These are phyloP conservation scores for Papilio aristodemus DNA, from an alignment of 1,140 invertebrate genomes.

Conservation along the genomic window DNA sequence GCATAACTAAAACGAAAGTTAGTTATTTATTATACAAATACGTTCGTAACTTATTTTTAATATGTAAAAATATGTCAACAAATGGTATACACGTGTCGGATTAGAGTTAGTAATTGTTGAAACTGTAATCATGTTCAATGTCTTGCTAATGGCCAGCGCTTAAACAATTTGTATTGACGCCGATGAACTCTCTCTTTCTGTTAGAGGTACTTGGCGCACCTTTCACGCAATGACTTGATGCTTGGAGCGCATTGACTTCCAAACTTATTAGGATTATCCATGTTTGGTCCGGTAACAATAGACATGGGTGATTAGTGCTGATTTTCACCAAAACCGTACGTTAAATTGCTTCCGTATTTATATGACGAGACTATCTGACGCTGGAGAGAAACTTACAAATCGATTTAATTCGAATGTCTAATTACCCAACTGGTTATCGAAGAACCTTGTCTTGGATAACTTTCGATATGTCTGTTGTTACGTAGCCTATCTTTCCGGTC, in stretches of 20 bases:
- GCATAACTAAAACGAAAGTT: too few relatives aligned
- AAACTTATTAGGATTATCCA: constrained; percentile 29
- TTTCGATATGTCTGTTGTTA: constrained; percentile 41
- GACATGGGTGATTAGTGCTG: constrained; percentile 21
- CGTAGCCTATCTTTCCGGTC: constrained; percentile 44
- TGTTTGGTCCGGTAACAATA: constrained; percentile 22
- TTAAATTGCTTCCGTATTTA: constrained; percentile 23
- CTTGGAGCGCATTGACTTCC: not conserved
- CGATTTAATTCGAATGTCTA: constrained; percentile 20
- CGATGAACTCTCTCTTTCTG: constrained; percentile 27
- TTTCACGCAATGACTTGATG: constrained; percentile 24
- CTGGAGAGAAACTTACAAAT: constrained; percentile 6
- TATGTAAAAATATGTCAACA: too few relatives aligned
- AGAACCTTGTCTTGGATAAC: constrained; percentile 37
- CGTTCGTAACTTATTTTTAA: too few relatives aligned
- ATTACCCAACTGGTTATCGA: constrained; percentile 23
- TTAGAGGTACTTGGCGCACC: constrained; percentile 24
- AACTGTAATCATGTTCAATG: not conserved
- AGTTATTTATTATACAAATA: too few relatives aligned
- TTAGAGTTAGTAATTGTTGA: not conserved
- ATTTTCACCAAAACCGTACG: constrained; percentile 10
- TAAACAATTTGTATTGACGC: constrained; percentile 23
- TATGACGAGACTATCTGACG: not conserved
- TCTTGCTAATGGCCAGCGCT: not conserved
- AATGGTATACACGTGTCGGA: too few relatives aligned